A percentile compares a stretch with the other conserved stretches of the same genome.
phyloP scores from a whole-genome alignment of 1,140 invertebrate genomes.

The Rhizoglyphus robini region DNA sequence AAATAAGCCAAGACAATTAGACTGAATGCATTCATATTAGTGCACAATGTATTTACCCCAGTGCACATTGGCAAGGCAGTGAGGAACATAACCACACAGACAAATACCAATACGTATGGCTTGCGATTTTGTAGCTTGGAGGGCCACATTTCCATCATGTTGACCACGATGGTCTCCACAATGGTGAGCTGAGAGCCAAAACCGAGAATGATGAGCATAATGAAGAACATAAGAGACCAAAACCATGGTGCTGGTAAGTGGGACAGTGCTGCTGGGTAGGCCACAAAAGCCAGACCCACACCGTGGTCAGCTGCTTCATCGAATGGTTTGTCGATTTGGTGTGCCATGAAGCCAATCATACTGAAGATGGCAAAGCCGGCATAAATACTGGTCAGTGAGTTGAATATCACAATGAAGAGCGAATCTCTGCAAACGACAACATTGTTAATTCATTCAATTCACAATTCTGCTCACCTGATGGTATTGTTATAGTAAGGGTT shows the following conservation, averaged over 20 bases:
- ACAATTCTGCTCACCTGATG: conserved; percentile 34
- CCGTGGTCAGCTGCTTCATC: conserved; percentile 29
- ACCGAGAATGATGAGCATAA: conserved; percentile 1
- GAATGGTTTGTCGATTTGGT: conserved; percentile 32
- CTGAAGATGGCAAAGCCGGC: conserved; percentile 35
- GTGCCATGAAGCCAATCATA: conserved; percentile 34
- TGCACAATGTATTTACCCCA: conserved; percentile 24
- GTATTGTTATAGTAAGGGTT: background rate
- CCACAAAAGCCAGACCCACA: conserved; percentile 12
- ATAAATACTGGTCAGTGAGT: conserved; percentile 33
- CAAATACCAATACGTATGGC: background rate
- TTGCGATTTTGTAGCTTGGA: conserved; percentile 18
- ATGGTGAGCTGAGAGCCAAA: conserved; percentile 19
- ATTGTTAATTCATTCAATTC: conserved; percentile 4
- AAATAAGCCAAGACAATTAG: too few species aligned
- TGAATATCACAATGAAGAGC: conserved; percentile 30
- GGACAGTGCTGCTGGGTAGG: conserved; percentile 7
- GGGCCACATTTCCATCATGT: conserved; percentile 30
- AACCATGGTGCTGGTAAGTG: background rate
- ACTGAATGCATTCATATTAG: background rate
- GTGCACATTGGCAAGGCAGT: conserved; percentile 37
- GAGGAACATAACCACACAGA: conserved; percentile 27
- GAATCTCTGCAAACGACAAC: conserved; percentile 38
- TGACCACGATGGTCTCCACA: conserved; percentile 30
- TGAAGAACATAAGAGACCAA: conserved; percentile 1